phyloP scores from a whole-genome alignment of 2,888 invertebrate species.

The Creontiades dilutus region DNA sequence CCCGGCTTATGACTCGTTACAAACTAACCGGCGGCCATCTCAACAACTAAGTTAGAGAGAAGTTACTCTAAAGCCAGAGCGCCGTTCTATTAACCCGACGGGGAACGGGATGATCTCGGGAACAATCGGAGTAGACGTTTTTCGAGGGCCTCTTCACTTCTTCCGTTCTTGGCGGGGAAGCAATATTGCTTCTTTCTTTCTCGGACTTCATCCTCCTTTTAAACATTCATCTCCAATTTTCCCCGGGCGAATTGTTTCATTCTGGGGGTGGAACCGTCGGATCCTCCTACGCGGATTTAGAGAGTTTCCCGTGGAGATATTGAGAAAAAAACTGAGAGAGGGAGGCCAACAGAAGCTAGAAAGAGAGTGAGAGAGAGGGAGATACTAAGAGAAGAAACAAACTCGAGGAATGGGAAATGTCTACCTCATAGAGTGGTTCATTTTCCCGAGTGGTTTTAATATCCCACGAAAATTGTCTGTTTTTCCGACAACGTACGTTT shows the following conservation, averaged over 20 bases:
- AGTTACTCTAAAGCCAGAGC: too few relatives aligned
- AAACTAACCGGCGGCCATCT: not conserved
- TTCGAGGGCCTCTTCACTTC: too few relatives aligned
- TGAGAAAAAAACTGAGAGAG: too few relatives aligned
- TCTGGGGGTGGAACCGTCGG: not conserved
- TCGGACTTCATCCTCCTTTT: not conserved
- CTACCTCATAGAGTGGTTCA: not conserved
- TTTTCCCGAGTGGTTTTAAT: slow-evolving; percentile 14
- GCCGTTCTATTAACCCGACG: too few relatives aligned
- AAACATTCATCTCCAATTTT: slow-evolving; percentile 15
- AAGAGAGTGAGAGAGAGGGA: not conserved
- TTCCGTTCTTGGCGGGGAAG: not conserved
- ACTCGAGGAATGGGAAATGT: not conserved
- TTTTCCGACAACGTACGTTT: not conserved
- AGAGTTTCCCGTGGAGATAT: too few relatives aligned
- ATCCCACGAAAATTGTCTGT: not conserved
- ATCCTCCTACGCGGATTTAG: not conserved
- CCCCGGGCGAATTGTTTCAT: slow-evolving; percentile 4
- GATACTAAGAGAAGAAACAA: not conserved
- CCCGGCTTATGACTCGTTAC: not conserved
- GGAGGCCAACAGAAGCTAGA: not conserved
- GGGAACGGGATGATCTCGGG: too few relatives aligned
- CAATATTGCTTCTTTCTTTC: slow-evolving; percentile 26
- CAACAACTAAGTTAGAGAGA: not conserved
- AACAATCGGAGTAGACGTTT: too few relatives aligned